Evolutionary conservation across 2,113 vertebrate species (phyloP).

Genomic region (Oncorhynchus gorbuscha): DNA sequence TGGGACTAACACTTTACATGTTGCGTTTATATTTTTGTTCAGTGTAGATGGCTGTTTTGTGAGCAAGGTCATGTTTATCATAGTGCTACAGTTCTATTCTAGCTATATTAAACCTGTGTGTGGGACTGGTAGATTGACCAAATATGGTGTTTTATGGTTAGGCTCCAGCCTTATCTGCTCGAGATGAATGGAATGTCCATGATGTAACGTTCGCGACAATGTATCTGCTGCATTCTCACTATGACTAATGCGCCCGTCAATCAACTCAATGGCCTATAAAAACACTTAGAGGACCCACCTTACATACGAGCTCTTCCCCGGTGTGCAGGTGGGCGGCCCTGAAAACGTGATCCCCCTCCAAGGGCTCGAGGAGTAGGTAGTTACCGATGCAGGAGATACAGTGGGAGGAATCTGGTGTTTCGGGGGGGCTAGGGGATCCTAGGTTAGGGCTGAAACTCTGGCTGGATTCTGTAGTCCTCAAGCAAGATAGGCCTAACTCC

Average conservation of each 20-base stretch:
- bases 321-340: conserved; percentile 97
- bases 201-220: background rate
- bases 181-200: no score
- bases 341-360: conserved; percentile 98
- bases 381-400: conserved; percentile 98
- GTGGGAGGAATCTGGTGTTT: conserved; percentile 97
- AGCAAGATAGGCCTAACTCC: conserved; percentile 81
- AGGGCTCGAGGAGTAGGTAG: conserved; percentile 97
- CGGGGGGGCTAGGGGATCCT: conserved; percentile 97
- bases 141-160: no score
- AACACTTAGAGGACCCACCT: conserved; percentile 75
- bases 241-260: background rate
- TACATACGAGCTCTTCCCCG: conserved; percentile 96
- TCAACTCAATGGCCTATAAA: background rate
- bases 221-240: background rate
- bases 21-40: no score
- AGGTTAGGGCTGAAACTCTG: conserved; percentile 98
- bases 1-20: no score
- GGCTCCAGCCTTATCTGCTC: no score
- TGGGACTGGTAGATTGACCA: no score
- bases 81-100: no score
- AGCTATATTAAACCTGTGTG: no score
- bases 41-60: no score
- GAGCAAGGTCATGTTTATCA: no score
- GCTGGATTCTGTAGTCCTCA: conserved; percentile 89